A percentile compares a stretch with the other conserved stretches of the same genome.
Conservation (phyloP, 30 jellyfish, hydroid and myxozoan genomes). For the Aurelia sp. region DNA sequence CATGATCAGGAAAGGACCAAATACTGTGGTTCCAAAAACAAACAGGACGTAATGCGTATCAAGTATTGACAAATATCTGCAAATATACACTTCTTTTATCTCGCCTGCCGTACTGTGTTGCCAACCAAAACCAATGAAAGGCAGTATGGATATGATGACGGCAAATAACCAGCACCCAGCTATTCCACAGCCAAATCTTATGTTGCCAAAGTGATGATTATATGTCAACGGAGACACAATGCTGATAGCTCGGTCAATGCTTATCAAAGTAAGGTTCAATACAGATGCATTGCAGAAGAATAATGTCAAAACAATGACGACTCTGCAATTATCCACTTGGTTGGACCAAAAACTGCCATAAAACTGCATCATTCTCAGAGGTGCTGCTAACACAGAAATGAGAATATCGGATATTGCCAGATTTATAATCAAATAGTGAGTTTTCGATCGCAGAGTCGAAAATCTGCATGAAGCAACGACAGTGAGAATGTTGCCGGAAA, state of each 20-base stretch:
- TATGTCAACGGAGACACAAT: constrained; percentile 66
- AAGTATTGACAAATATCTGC: constrained; percentile 61
- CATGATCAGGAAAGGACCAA: constrained; percentile 66
- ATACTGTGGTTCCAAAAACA: constrained; percentile 58
- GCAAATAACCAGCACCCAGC: constrained; percentile 54
- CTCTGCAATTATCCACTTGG: constrained; percentile 42
- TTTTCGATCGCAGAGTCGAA: constrained; percentile 46
- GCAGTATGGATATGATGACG: constrained; percentile 33
- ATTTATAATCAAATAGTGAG: constrained; percentile 50
- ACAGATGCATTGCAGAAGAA: constrained; percentile 73
- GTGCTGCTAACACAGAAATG: constrained; percentile 68
- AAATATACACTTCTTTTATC: constrained; percentile 8
- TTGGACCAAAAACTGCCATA: constrained; percentile 54
- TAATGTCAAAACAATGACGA: constrained; percentile 45
- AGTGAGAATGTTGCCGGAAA: constrained; percentile 54
- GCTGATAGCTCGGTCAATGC: constrained; percentile 70
- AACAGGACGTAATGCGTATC: constrained; percentile 42
- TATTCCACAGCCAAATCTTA: constrained; percentile 14
- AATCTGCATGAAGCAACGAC: constrained; percentile 39
- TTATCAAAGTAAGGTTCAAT: constrained; percentile 58
- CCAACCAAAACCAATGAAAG: constrained; percentile 70
- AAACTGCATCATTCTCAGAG: constrained; percentile 46
- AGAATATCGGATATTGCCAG: constrained; percentile 69
- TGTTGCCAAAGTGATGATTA: constrained; percentile 16
- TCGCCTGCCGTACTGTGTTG: not conserved